phyloP scores from a whole-genome alignment of 2,888 invertebrate genomes.

The Cryptosula pallasiana region DNA sequence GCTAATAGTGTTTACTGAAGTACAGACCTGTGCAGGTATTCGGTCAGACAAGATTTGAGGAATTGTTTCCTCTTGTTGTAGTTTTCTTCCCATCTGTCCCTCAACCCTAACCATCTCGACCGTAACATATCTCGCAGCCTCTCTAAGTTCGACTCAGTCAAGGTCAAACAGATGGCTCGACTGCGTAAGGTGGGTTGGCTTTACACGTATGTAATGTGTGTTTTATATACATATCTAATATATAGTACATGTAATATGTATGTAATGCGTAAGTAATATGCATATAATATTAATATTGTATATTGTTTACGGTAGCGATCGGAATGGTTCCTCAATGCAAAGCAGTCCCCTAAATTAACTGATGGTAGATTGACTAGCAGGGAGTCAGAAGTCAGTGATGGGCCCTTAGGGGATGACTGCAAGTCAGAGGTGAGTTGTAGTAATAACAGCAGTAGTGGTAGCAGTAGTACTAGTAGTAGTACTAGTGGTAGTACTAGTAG shows the following conservation, averaged over 20 bases:
- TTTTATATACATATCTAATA: neutral
- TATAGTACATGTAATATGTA: neutral
- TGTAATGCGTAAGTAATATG: neutral
- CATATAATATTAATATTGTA: neutral
- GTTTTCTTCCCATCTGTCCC: neutral
- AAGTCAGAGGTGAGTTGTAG: neutral
- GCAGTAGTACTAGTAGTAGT: too few relatives aligned
- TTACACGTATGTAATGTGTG: too few relatives aligned
- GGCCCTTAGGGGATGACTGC: neutral
- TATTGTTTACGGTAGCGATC: neutral
- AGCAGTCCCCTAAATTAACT: neutral
- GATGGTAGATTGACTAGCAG: neutral
- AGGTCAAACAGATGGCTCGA: slow-evolving; percentile 79
- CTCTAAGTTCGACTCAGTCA: slow-evolving; percentile 50
- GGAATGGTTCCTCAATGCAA: slow-evolving; percentile 12
- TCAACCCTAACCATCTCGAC: slow-evolving; percentile 4
- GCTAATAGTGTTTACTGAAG: too few relatives aligned
- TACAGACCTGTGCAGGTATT: too few relatives aligned
- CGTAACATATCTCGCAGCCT: slow-evolving; percentile 33
- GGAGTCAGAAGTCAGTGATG: neutral
- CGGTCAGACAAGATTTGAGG: too few relatives aligned
- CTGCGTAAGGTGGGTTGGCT: slow-evolving; percentile 69
- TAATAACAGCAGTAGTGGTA: too few relatives aligned
- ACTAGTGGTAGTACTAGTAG: too few relatives aligned
- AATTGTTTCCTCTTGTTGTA: too few relatives aligned